A percentile compares a stretch with the other conserved stretches of the same genome.
Evolutionary conservation across 2,113 vertebrate genomes (phyloP).

Genomic region (Sialia sialis): DNA sequence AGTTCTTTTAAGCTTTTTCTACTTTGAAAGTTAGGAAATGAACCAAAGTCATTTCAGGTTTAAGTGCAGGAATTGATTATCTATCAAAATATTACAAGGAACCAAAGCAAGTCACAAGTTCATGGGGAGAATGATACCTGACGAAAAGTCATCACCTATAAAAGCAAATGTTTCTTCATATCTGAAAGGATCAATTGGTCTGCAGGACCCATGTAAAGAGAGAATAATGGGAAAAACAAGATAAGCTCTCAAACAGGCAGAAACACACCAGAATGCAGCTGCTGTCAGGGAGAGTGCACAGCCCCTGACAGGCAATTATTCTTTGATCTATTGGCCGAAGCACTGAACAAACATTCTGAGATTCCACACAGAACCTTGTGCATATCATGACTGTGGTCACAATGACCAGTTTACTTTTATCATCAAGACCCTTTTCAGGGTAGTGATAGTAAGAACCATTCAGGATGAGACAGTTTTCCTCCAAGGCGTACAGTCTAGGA

Average conservation of each 20-base stretch:
- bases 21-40: background rate
- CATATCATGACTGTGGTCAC: background rate
- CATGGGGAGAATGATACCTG: background rate
- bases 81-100: background rate
- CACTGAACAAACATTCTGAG: constrained; percentile 28
- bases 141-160: background rate
- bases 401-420: background rate
- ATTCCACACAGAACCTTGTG: constrained; percentile 21
- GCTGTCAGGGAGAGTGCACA: background rate
- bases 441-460: background rate
- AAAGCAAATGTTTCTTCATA: background rate
- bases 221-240: background rate
- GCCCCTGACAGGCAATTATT: constrained; percentile 33
- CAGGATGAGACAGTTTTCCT: background rate
- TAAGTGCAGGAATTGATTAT: background rate
- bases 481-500: background rate
- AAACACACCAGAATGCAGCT: background rate
- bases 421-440: background rate
- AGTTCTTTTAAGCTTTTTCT: background rate
- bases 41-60: background rate
- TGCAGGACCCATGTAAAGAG: background rate
- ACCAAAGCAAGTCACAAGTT: background rate
- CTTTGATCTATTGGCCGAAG: constrained; percentile 38
- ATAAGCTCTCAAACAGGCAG: background rate
- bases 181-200: background rate